Conservation (phyloP, 2,888 invertebrate species). For the Syritta pipiens region DNA sequence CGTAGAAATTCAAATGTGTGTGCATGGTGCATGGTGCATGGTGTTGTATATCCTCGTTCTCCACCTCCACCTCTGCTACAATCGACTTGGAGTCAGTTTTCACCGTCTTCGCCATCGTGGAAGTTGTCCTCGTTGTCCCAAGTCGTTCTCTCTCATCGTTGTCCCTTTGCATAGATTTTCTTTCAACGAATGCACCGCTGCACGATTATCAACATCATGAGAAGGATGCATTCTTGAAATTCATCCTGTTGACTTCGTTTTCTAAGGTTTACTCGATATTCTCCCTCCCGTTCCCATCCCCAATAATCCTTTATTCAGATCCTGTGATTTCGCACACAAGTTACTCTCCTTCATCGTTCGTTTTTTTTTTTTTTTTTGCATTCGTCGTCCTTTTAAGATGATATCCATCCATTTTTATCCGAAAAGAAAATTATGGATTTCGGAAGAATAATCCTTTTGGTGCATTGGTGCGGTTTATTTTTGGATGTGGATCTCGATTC, state of each 20-base stretch:
- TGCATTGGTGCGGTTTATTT: slow-evolving; percentile 59
- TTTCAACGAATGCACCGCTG: slow-evolving; percentile 26
- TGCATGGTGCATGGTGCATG: slow-evolving; percentile 1
- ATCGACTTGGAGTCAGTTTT: slow-evolving; percentile 10
- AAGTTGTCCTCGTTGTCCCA: no score
- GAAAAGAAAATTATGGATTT: slow-evolving; percentile 66
- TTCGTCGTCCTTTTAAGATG: slow-evolving; percentile 12
- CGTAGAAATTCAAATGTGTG: slow-evolving; percentile 47
- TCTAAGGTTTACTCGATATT: slow-evolving; percentile 56
- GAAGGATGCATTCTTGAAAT: slow-evolving; percentile 41
- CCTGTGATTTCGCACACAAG: slow-evolving; percentile 46
- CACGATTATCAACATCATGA: slow-evolving; percentile 28
- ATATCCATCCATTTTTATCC: slow-evolving; percentile 55
- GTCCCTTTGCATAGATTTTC: slow-evolving; percentile 34
- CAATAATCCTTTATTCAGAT: slow-evolving; percentile 64
- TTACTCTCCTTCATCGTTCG: slow-evolving; percentile 3
- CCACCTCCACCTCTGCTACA: not conserved
- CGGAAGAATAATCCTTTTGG: slow-evolving; percentile 55
- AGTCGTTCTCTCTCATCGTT: no score
- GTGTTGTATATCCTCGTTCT: no score
- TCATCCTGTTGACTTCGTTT: slow-evolving; percentile 62
- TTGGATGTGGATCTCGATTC: no score
- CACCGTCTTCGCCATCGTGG: no score
- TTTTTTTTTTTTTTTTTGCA: not conserved
- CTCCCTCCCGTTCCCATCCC: slow-evolving; percentile 44